These are phyloP conservation scores for Acrossocheilus fasciatus DNA, from an alignment of 2,797 vertebrate species.

Conservation along the genomic window DNA sequence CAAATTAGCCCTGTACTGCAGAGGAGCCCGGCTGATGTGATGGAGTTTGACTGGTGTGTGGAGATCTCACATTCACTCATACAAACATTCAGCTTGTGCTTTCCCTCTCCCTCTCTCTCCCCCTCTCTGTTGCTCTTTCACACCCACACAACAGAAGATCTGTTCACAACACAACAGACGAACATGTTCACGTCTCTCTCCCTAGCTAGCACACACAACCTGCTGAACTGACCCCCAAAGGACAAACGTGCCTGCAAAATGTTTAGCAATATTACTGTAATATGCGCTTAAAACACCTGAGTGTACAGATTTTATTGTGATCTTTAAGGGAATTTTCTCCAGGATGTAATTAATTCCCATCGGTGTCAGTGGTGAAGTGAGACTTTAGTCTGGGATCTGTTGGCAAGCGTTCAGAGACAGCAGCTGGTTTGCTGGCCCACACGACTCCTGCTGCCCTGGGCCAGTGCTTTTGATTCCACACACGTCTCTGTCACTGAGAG, in stretches of 20 bases:
- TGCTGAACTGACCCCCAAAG: slow-evolving; percentile 20
- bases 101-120: not conserved
- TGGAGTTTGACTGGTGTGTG: slow-evolving; percentile 42
- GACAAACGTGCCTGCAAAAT: slow-evolving; percentile 1
- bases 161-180: slow-evolving; percentile 8
- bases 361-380: not conserved
- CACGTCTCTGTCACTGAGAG: slow-evolving; percentile 36
- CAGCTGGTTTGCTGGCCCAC: slow-evolving; percentile 38
- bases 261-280: not conserved
- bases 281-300: not conserved
- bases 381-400: slow-evolving; percentile 27
- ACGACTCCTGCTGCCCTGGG: slow-evolving; percentile 18
- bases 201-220: not conserved
- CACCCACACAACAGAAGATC: slow-evolving; percentile 6
- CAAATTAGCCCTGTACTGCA: slow-evolving; percentile 44
- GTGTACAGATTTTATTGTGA: not conserved
- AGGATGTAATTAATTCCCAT: slow-evolving; percentile 15
- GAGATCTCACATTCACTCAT: slow-evolving; percentile 15
- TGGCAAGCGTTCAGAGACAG: slow-evolving; percentile 21
- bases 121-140: slow-evolving; percentile 19
- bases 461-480: slow-evolving; percentile 45
- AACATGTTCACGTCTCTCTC: not conserved
- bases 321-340: slow-evolving; percentile 20
- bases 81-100: slow-evolving; percentile 14
- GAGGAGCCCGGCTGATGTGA: slow-evolving; percentile 40